These are phyloP conservation scores for Podilymbus podiceps DNA, from an alignment of 2,113 vertebrate species.

Conservation along the genomic window DNA sequence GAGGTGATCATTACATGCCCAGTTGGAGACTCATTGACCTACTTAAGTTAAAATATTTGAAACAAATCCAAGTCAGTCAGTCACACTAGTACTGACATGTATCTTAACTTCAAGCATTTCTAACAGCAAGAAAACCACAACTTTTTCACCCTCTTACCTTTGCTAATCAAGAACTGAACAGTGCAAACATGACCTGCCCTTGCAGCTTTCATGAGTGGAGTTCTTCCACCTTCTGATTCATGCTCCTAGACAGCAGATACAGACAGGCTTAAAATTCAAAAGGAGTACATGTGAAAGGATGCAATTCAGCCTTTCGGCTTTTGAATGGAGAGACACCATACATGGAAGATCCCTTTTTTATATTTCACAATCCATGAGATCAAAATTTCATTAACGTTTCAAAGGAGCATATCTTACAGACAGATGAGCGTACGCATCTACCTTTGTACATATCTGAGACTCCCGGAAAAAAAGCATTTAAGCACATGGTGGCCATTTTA, in stretches of 20 bases:
- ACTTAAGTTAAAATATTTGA: background rate
- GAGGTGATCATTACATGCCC: background rate
- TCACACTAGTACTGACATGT: background rate
- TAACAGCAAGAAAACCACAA: background rate
- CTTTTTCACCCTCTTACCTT: slow-evolving; percentile 76
- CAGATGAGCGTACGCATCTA: background rate
- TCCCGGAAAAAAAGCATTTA: background rate
- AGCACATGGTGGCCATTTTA: background rate
- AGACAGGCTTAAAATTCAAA: background rate
- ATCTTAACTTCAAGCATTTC: background rate
- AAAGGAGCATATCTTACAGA: rapidly evolving
- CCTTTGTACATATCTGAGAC: background rate
- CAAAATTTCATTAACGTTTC: rapidly evolving
- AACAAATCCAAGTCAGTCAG: background rate
- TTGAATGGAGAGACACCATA: background rate
- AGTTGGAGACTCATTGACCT: background rate
- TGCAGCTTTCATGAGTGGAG: slow-evolving; percentile 98
- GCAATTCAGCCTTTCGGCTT: background rate
- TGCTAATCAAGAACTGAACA: slow-evolving; percentile 99
- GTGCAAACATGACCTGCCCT: slow-evolving; percentile 98
- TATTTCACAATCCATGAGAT: background rate
- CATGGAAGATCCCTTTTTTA: background rate
- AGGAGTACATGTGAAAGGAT: background rate
- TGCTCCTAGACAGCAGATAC: slow-evolving; percentile 81
- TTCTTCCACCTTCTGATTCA: slow-evolving; percentile 97